Percentiles rank a stretch among this genome's conserved stretches.
Evolutionary conservation across 37 sponge, comb jelly and placozoan species (phyloP).

Genomic region (Crambe crambe): DNA sequence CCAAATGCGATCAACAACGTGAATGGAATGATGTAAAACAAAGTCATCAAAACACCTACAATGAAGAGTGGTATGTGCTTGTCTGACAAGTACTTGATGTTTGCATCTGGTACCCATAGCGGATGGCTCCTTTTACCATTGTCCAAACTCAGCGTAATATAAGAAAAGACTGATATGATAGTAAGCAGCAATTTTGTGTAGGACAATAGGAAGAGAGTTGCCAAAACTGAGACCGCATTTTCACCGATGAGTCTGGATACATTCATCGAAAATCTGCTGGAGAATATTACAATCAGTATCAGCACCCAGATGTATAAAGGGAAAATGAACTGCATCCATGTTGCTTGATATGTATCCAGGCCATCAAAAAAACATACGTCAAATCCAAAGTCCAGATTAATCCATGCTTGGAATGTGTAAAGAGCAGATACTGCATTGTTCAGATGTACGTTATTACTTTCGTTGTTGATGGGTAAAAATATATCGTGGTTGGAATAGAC

Average conservation of each 20-base stretch:
- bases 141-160: background rate
- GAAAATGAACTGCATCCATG: background rate
- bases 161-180: background rate
- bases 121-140: background rate
- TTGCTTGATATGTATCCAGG: background rate
- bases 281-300: background rate
- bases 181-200: background rate
- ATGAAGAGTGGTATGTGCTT: constrained; percentile 17
- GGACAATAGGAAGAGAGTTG: constrained; percentile 19
- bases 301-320: constrained; percentile 7
- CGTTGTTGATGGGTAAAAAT: background rate
- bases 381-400: background rate
- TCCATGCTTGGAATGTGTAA: background rate
- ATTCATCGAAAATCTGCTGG: background rate
- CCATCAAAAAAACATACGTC: constrained; percentile 24
- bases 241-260: too few species aligned
- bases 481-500: background rate
- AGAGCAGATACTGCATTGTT: background rate
- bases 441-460: background rate
- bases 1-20: constrained; percentile 6
- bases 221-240: constrained; percentile 2
- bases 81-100: background rate
- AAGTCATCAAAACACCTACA: background rate
- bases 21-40: background rate
- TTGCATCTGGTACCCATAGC: background rate